These are phyloP conservation scores for Netelia virgata DNA, from an alignment of 2,888 invertebrate species.

Conservation along the genomic window DNA sequence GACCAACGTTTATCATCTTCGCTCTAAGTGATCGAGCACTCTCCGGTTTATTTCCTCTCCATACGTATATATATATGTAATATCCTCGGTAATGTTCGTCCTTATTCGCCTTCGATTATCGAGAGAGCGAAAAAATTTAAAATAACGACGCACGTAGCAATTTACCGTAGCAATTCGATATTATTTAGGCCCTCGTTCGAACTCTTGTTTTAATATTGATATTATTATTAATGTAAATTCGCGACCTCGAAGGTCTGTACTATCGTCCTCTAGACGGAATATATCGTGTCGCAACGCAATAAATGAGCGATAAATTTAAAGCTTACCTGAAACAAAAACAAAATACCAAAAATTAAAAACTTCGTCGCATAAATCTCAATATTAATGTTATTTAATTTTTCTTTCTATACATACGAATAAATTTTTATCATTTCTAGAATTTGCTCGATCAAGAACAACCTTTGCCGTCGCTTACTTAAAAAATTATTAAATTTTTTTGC, in stretches of 20 bases:
- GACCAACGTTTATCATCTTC: conserved; percentile 50
- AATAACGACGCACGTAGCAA: conserved; percentile 41
- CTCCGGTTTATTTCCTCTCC: conserved; percentile 41
- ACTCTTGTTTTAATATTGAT: conserved; percentile 4
- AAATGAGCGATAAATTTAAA: not conserved
- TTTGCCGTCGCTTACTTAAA: no score
- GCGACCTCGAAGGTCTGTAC: conserved; percentile 38
- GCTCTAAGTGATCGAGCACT: conserved; percentile 50
- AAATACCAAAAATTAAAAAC: not conserved
- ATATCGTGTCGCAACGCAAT: not conserved
- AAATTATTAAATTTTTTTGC: no score
- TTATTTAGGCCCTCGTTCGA: conserved; percentile 18
- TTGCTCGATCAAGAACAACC: no score
- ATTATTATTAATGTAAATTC: conserved; percentile 45
- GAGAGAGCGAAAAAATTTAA: conserved; percentile 7
- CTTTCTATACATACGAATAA: not conserved
- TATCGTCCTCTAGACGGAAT: conserved; percentile 2
- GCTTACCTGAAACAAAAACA: conserved; percentile 18
- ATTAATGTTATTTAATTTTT: not conserved
- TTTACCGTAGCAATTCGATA: conserved; percentile 46
- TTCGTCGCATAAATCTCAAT: not conserved
- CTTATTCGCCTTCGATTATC: conserved; percentile 43
- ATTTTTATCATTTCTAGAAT: no score
- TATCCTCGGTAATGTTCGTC: conserved; percentile 22
- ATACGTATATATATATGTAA: not conserved